Evolutionary conservation across 2,888 invertebrate genomes (phyloP).

Genomic region (Pseudococcus viburni): DNA sequence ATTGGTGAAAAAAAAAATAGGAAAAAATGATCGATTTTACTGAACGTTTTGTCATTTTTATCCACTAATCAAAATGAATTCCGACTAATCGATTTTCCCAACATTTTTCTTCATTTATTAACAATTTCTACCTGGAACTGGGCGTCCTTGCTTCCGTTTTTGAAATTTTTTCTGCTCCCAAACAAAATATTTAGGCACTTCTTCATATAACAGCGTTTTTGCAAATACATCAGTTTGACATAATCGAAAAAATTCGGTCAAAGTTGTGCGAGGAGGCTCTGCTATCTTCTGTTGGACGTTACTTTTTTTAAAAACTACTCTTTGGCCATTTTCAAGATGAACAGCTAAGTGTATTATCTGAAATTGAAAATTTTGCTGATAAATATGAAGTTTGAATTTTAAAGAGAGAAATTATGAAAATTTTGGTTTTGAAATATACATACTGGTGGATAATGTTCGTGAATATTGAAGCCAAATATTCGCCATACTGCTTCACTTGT

Average conservation of each 20-base stretch:
- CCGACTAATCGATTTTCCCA: too few relatives aligned
- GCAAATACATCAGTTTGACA: conserved; percentile 70
- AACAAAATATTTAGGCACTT: conserved; percentile 70
- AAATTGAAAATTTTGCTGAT: conserved; percentile 68
- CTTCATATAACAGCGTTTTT: conserved; percentile 70
- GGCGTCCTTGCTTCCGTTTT: conserved; percentile 67
- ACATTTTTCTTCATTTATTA: neutral
- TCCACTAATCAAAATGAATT: too few relatives aligned
- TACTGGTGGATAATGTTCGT: conserved; percentile 69
- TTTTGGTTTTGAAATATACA: conserved; percentile 42
- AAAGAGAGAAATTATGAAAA: neutral
- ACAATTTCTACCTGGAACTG: conserved; percentile 27
- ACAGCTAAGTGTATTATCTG: conserved; percentile 69
- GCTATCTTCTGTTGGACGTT: conserved; percentile 54
- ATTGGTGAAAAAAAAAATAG: too few relatives aligned
- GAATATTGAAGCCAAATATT: conserved; percentile 70
- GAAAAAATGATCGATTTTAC: too few relatives aligned
- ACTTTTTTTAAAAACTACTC: conserved; percentile 67
- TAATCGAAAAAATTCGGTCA: conserved; percentile 70
- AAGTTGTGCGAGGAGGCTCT: conserved; percentile 69
- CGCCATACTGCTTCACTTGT: conserved; percentile 67
- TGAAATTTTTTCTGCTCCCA: conserved; percentile 66
- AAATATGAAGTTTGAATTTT: too few relatives aligned
- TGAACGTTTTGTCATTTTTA: too few relatives aligned
- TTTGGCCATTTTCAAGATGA: conserved; percentile 70